Base-by-base conservation (phyloP, 2,888 invertebrate genomes). In the Pseudococcus viburni region DNA sequence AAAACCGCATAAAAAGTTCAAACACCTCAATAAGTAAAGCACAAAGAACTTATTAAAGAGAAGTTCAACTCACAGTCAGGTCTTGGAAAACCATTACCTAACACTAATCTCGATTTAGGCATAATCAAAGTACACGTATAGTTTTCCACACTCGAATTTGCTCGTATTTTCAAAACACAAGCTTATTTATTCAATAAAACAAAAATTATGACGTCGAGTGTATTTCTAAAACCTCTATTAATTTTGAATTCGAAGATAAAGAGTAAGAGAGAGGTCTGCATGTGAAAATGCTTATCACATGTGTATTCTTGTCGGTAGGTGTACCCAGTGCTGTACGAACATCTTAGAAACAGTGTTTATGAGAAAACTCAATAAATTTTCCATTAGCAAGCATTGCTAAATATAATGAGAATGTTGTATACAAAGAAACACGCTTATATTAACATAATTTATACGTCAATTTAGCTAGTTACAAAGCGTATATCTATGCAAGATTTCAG, bases 401-500 rank as follows among this genome's bases (percentile, higher is more conserved):
- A 39, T 73, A 73, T 73, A 73, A 73, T 33, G 73, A 73, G 73
- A 12, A 33, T 33, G 26, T 73, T 73, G 42, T 42, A 17, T 33
- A 73, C 73, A 73, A 73, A 73, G 73, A 73, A 73, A 39, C 73
- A 33, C 73, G 73, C 33, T 73, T 73, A 33, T 73, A 73, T 73
- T 73, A 73, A 73, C 73, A 73, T 73, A 73, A 73, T 33, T 73
- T 73, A 33, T 73, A 73, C 73, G 73, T 73, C 73, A 73, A 73
- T 73, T 73, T 73, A 73, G 33, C 17, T 73, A 33, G 73, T 73
- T 73, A 73, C 33, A 73, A 73, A 33, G 73, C 33, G 33, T 33
- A 26, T 33, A 73, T 33, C 15, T 33, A 73, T 33, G 33, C 33
- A 73, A 17, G 33, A 73, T 73, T 73, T 73, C 39, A 15, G 26